Base-by-base conservation (phyloP, 92 coral and sea anemone genomes). In the Umimayanthus kanabou region DNA sequence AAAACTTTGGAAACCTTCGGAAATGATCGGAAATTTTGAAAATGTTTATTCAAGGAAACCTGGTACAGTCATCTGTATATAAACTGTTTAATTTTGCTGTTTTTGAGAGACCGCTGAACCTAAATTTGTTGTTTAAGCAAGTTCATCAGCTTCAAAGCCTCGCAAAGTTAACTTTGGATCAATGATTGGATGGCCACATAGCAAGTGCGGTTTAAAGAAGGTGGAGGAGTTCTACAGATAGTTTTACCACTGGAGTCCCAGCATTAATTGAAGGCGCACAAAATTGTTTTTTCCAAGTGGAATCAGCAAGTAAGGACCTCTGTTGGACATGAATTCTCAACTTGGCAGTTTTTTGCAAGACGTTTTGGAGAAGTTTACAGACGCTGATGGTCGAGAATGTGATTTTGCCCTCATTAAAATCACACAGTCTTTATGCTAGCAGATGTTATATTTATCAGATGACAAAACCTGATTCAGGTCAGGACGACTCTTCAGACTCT, bases 171-270 rank as follows among this genome's bases (percentile, higher is more conserved):
- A 33, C 37, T n/a, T n/a, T n/a, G n/a, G n/a, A n/a, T n/a, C n/a
- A n/a, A n/a, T n/a, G n/a, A 33, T 33, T 33, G 37, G 37, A 33
- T 33, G 37, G 37, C 37, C 2, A 2, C 37, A 84, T 42, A 67
- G 55, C 88, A 84, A 84, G 88, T 84, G 28, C 78, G 88, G 5
- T 65, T 84, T 23, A 84, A 84, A 43, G 88, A 69, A 15, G 88
- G 88, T 33, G 88, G 78, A 14, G 79, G 88, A 3, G 57, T 84
- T 23, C 33, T 79, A 65, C 78, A 65, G 45, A 30, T 84, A n/a
- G n/a, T 33, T 15, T 11, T 66, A 43, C 45, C 77, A 45, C 26
- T 20, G 88, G 75, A 28, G 88, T 84, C 22, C 29, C 16, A 65
- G 43, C 26, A 42, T 61, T 64, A 28, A 22, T 76, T 5, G 58